These are phyloP conservation scores for Saxidomus purpurata DNA, from an alignment of 1,140 invertebrate species.

Conservation along the genomic window DNA sequence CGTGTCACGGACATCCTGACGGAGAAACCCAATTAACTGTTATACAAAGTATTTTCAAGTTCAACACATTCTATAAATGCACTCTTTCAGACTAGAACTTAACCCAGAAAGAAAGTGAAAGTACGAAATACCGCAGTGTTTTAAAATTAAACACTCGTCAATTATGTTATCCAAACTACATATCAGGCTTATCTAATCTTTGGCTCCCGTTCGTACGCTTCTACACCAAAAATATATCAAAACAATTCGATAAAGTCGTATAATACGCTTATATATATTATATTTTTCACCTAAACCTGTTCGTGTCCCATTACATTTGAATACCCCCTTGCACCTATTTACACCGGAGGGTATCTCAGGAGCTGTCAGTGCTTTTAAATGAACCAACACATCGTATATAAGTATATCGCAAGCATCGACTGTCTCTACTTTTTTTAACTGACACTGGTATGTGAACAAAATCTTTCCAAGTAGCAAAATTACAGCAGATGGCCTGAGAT, in stretches of 20 bases:
- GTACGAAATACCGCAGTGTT: not conserved
- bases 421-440: not conserved
- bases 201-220: not conserved
- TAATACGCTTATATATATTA: no score
- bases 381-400: not conserved
- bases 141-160: not conserved
- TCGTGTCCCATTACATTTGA: not conserved
- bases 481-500: slow-evolving; percentile 33
- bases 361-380: slow-evolving; percentile 13
- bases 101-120: not conserved
- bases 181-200: not conserved
- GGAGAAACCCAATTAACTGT: no score
- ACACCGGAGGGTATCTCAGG: not conserved
- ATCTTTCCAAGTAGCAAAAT: not conserved
- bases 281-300: not conserved
- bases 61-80: not conserved
- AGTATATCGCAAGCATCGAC: not conserved
- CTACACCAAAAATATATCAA: not conserved
- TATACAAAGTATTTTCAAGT: no score
- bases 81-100: not conserved
- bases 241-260: not conserved
- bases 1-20: no score
- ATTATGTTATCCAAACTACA: not conserved
- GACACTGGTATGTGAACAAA: slow-evolving; percentile 35
- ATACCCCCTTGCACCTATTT: not conserved